A percentile compares a stretch with the other conserved stretches of the same genome.
Conservation (phyloP, 1,140 invertebrate species). For the Drosophila trapezifrons region DNA sequence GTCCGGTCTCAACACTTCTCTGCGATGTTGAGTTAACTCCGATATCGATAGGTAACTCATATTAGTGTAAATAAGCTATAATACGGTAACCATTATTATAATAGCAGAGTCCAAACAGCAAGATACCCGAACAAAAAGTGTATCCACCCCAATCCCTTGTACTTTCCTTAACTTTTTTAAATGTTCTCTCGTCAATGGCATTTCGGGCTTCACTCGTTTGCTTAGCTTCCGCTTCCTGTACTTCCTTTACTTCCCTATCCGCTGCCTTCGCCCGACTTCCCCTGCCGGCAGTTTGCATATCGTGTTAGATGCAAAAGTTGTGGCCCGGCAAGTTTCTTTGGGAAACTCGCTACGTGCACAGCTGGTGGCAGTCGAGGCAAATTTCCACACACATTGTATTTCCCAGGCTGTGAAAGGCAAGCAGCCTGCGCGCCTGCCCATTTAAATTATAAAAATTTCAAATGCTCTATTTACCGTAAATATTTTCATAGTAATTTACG, state of each 20-base stretch:
- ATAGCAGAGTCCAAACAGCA: too few relatives aligned
- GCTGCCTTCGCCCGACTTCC: not conserved
- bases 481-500: conserved; percentile 80
- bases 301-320: conserved; percentile 66
- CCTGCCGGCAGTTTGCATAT: conserved; percentile 48
- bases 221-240: conserved; percentile 64
- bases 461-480: conserved; percentile 79
- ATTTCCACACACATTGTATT: conserved; percentile 48
- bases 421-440: conserved; percentile 44
- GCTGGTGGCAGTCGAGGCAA: conserved; percentile 41
- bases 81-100: too few relatives aligned
- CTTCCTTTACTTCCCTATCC: conserved; percentile 41
- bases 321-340: conserved; percentile 55
- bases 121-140: not conserved
- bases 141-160: conserved; percentile 3
- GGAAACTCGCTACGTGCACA: conserved; percentile 54
- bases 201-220: conserved; percentile 51
- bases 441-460: conserved; percentile 75
- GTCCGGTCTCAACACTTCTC: too few relatives aligned
- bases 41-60: too few relatives aligned
- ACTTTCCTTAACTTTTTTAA: conserved; percentile 33
- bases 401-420: conserved; percentile 28
- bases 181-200: conserved; percentile 56
- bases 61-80: too few relatives aligned
- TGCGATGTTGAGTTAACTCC: too few relatives aligned